A percentile compares a stretch with the other conserved stretches of the same genome.
Evolutionary conservation across 2,113 vertebrate species (phyloP).

Genomic region (Phalacrocorax carbo): DNA sequence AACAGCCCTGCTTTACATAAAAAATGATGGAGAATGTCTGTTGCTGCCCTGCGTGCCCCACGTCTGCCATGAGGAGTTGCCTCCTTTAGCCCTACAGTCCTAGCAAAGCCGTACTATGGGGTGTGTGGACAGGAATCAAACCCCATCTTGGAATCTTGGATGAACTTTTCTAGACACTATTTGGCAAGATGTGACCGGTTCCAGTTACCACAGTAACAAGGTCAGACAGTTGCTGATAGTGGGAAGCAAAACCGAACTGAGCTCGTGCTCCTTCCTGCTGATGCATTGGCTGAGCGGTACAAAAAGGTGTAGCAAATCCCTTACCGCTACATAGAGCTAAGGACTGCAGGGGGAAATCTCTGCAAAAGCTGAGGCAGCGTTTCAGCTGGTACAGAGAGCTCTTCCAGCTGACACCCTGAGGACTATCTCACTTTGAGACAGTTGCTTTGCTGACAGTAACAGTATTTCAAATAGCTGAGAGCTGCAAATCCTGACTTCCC

Average conservation of each 20-base stretch:
- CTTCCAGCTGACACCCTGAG: background rate
- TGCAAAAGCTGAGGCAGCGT: background rate
- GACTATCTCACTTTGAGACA: background rate
- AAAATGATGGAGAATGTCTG: background rate
- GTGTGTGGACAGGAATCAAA: background rate
- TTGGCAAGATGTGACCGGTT: background rate
- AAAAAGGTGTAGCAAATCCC: background rate
- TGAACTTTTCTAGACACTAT: background rate
- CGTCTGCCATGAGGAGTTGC: background rate
- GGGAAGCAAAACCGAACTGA: background rate
- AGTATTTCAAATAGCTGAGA: slow-evolving; percentile 9
- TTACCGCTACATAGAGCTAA: fast-evolving
- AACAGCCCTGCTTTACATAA: background rate
- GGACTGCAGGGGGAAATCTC: background rate
- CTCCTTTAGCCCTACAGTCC: background rate
- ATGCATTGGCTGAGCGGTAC: background rate
- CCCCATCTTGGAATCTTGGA: background rate
- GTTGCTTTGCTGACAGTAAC: background rate
- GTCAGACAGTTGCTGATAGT: background rate
- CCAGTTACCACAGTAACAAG: background rate
- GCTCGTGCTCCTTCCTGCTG: background rate
- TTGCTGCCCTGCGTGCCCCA: background rate
- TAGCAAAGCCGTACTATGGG: background rate
- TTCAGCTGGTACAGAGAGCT: background rate
- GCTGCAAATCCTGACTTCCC: background rate